Percentiles rank a stretch among this genome's conserved stretches.
phyloP scores from a whole-genome alignment of 2,888 invertebrate genomes.

The Synergus laeviventris region DNA sequence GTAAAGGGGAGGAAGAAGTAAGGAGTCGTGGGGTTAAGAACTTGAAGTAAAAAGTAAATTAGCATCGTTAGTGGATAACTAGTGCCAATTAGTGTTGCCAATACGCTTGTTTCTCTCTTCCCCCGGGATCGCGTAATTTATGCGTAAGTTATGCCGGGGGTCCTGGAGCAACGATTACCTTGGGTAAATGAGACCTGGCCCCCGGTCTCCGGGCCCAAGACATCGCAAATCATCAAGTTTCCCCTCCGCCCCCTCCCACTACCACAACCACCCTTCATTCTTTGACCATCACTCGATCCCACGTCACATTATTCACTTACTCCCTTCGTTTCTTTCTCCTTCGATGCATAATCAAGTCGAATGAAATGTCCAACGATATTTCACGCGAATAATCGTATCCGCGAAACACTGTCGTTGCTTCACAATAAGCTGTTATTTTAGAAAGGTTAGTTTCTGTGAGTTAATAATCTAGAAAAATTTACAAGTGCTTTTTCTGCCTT shows the following conservation, averaged over 20 bases:
- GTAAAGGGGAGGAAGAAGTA: constrained; percentile 1
- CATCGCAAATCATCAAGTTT: constrained; percentile 17
- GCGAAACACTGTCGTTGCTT: not conserved
- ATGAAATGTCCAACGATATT: constrained; percentile 12
- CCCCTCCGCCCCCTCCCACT: not conserved
- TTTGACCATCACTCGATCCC: constrained; percentile 34
- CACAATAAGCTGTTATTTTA: not conserved
- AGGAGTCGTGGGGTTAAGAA: constrained; percentile 27
- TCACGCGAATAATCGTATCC: constrained; percentile 2
- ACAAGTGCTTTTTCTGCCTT: not conserved
- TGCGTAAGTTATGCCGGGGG: constrained; percentile 35
- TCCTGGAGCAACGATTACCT: constrained; percentile 35
- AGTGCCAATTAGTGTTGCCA: constrained; percentile 56
- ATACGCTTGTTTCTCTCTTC: constrained; percentile 51
- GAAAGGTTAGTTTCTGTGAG: not conserved
- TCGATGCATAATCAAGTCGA: constrained; percentile 17
- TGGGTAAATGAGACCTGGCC: constrained; percentile 27
- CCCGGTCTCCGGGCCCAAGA: constrained; percentile 3
- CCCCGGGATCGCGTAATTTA: constrained; percentile 22
- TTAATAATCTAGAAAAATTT: not conserved
- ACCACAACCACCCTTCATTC: constrained; percentile 27
- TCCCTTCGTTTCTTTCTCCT: constrained; percentile 22
- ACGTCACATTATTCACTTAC: constrained; percentile 38
- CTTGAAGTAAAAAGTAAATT: constrained; percentile 53
- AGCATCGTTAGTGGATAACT: constrained; percentile 58